A percentile compares a stretch with the other conserved stretches of the same genome.
Conservation (phyloP, 2,888 invertebrate genomes). For the Rhagonycha fulva region DNA sequence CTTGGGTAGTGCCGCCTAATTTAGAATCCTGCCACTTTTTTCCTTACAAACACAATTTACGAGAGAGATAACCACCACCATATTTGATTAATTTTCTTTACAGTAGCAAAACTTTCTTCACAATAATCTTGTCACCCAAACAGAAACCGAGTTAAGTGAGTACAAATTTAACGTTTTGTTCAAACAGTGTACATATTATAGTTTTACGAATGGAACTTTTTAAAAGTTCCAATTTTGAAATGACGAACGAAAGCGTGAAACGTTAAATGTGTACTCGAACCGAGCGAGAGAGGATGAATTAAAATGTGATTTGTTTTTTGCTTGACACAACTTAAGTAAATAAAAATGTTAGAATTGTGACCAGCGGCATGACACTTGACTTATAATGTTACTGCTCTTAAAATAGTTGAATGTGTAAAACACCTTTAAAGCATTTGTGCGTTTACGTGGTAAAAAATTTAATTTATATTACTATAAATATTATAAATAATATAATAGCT, state of each 20-base stretch:
- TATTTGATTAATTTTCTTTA: conserved; percentile 3
- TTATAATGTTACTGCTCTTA: conserved; percentile 47
- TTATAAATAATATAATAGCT: conserved; percentile 20
- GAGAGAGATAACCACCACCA: neutral
- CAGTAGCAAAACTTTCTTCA: neutral
- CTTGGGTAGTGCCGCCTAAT: neutral
- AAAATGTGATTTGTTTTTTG: conserved; percentile 1
- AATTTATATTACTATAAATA: conserved; percentile 37
- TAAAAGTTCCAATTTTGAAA: neutral
- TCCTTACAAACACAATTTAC: neutral
- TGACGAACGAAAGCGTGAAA: neutral
- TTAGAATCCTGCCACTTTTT: neutral
- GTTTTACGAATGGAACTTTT: neutral
- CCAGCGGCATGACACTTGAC: conserved; percentile 54
- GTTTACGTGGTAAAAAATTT: conserved; percentile 43
- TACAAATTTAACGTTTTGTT: neutral
- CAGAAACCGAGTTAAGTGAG: neutral
- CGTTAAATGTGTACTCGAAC: neutral
- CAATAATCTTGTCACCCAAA: neutral
- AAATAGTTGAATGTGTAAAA: conserved; percentile 49
- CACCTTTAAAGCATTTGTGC: conserved; percentile 41
- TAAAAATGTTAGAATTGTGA: conserved; percentile 54
- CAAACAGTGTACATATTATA: neutral
- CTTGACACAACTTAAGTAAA: neutral
- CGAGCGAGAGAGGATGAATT: neutral